phyloP scores from a whole-genome alignment of 2,888 invertebrate genomes.

The Ennomos fuscantarius region DNA sequence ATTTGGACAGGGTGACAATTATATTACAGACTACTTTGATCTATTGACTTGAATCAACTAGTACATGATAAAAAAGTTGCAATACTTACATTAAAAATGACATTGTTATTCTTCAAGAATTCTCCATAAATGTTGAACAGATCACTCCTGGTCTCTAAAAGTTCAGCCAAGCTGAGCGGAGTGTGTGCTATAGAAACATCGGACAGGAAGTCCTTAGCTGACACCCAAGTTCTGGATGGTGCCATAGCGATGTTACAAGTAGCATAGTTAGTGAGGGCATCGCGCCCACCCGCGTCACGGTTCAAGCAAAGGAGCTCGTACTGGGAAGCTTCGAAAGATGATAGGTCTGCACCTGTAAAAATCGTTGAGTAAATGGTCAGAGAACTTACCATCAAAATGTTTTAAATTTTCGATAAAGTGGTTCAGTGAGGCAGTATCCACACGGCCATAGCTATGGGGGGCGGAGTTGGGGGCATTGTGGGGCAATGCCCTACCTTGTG shows the following conservation, averaged over 20 bases:
- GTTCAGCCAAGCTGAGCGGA: slow-evolving; percentile 83
- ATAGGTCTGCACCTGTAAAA: slow-evolving; percentile 84
- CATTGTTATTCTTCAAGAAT: slow-evolving; percentile 78
- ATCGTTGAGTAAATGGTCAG: no score
- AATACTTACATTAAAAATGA: slow-evolving; percentile 77
- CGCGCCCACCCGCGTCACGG: slow-evolving; percentile 79
- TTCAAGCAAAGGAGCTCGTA: slow-evolving; percentile 87
- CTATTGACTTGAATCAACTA: no score
- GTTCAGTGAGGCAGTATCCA: no score
- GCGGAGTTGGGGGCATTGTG: no score
- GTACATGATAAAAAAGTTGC: no score
- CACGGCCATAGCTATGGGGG: no score
- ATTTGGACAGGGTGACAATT: no score
- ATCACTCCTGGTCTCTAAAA: slow-evolving; percentile 83
- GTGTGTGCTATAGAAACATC: slow-evolving; percentile 88
- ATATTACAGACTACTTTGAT: no score
- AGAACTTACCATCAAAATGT: no score
- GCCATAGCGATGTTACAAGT: slow-evolving; percentile 87
- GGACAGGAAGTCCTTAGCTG: slow-evolving; percentile 75
- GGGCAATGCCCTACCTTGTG: no score
- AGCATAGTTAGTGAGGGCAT: slow-evolving; percentile 77
- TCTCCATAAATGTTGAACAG: slow-evolving; percentile 88
- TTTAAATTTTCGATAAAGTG: no score
- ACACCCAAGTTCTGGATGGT: slow-evolving; percentile 84
- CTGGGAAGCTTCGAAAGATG: slow-evolving; percentile 79